Conservation (phyloP, 2,888 invertebrate genomes). For the Andricus curvator region DNA sequence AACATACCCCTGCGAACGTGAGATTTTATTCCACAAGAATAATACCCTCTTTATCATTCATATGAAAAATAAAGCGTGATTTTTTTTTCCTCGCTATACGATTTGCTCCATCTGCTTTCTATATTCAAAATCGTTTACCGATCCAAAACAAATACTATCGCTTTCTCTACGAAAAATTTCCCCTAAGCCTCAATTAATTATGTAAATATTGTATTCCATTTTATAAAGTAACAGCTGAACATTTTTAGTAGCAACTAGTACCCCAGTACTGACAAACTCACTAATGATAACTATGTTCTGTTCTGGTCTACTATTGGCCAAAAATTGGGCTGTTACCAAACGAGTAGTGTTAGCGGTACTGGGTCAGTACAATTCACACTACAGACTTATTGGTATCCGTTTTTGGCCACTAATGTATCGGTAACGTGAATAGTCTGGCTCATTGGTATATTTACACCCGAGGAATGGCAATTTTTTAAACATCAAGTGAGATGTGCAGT, state of each 20-base stretch:
- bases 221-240: neutral
- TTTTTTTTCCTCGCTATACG: neutral
- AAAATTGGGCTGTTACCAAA: too few relatives aligned
- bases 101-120: constrained; percentile 13
- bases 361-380: too few relatives aligned
- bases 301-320: too few relatives aligned
- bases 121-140: constrained; percentile 8
- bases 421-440: too few relatives aligned
- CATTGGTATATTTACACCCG: too few relatives aligned
- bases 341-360: too few relatives aligned
- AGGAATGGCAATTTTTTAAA: too few relatives aligned
- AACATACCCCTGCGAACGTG: constrained; percentile 29
- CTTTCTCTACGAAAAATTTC: neutral
- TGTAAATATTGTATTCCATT: neutral
- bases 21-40: constrained; percentile 38
- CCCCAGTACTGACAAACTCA: too few relatives aligned
- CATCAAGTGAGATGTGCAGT: neutral
- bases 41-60: constrained; percentile 9
- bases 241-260: too few relatives aligned
- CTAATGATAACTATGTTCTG: too few relatives aligned
- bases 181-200: neutral
- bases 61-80: constrained; percentile 19
- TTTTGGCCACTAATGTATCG: too few relatives aligned
- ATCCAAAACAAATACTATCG: neutral
- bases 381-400: too few relatives aligned